Percentiles rank a stretch among this genome's conserved stretches.
Evolutionary conservation across 2,113 vertebrate species (phyloP).

Genomic region (Myotis yumanensis): DNA sequence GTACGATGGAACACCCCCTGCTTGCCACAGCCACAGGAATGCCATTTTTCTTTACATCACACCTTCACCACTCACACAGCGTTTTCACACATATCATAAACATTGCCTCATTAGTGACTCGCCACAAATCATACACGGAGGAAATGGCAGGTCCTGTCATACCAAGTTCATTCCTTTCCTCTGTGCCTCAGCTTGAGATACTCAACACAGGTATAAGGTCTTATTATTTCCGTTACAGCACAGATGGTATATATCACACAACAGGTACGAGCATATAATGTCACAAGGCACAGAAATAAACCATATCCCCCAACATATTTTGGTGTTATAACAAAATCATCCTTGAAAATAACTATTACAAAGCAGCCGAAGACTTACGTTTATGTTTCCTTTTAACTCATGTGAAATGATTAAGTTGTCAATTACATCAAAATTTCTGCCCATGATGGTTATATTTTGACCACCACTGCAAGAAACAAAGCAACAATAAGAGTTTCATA

Average conservation of each 20-base stretch:
- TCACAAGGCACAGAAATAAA: background rate
- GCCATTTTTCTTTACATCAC: background rate
- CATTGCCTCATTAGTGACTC: background rate
- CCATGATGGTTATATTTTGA: conserved; percentile 86
- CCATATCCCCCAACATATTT: background rate
- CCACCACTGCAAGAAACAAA: conserved; percentile 86
- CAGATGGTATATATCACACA: background rate
- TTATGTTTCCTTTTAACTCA: conserved; percentile 78
- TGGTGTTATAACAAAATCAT: background rate
- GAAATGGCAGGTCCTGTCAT: background rate
- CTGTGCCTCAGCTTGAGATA: background rate
- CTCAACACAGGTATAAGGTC: background rate
- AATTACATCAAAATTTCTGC: conserved; percentile 88
- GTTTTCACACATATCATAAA: background rate
- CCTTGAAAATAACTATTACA: background rate
- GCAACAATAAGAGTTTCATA: conserved; percentile 2
- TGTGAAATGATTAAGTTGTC: conserved; percentile 86
- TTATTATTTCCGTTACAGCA: background rate
- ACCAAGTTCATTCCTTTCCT: background rate
- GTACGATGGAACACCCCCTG: background rate
- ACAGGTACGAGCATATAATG: background rate
- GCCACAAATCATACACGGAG: background rate
- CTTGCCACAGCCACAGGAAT: background rate
- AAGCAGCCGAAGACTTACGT: conserved; percentile 78
- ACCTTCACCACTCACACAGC: background rate